These are phyloP conservation scores for Bolinopsis microptera DNA, from an alignment of 37 sponge, comb jelly and placozoan genomes.

Conservation along the genomic window DNA sequence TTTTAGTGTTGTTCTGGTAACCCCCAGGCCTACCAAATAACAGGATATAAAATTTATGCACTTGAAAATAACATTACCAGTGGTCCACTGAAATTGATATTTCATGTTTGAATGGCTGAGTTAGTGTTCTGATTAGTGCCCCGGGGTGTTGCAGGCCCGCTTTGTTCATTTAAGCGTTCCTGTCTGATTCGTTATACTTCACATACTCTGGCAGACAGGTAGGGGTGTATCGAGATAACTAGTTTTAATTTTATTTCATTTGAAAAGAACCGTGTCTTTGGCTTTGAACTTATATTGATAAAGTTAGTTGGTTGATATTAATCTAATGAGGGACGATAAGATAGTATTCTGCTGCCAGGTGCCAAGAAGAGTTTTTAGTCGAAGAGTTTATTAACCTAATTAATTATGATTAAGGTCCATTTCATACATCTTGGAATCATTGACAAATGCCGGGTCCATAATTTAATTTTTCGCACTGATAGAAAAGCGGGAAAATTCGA, in stretches of 20 bases:
- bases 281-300: neutral
- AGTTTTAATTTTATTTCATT: neutral
- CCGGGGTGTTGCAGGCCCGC: neutral
- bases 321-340: neutral
- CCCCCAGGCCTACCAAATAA: neutral
- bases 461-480: neutral
- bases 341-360: neutral
- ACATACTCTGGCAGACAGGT: neutral
- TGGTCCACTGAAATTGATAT: neutral
- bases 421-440: neutral
- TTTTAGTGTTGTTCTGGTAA: neutral
- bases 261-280: neutral
- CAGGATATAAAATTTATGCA: neutral
- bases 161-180: neutral
- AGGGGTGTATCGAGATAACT: neutral
- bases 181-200: neutral
- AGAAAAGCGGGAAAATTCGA: neutral
- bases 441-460: neutral
- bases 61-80: neutral
- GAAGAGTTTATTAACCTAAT: too few relatives aligned
- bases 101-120: neutral
- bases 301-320: neutral
- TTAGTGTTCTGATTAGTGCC: neutral
- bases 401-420: neutral
- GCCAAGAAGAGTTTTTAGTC: neutral